Base-by-base conservation (phyloP, 2,113 vertebrate genomes). In the Oryzias javanicus region DNA sequence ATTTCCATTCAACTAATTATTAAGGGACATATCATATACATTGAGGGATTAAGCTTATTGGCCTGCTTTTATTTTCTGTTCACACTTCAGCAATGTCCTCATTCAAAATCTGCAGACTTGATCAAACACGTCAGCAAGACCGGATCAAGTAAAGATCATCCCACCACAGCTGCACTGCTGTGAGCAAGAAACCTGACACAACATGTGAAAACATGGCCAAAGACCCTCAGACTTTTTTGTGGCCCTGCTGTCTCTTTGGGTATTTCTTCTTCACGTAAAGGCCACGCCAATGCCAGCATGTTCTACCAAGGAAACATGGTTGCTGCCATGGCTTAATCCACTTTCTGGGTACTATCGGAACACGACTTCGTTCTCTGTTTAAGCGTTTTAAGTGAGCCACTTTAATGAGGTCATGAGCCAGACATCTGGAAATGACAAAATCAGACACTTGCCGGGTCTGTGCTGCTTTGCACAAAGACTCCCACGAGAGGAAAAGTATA, bases 341-440 rank as follows among this genome's bases (percentile, higher is more conserved):
- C 56, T 57, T 52, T 18, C 48, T 45, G 19, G 41, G 70, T 14
- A 58, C 75, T 68, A 73, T 27, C 19, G 53, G 66, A 47, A 51
- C 48, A 75, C 57, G 60, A 71, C 49, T 48, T 59, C 57, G 29
- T 70, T 58, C 64, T 76, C 48, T 60, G 53, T 47, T 82, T 65
- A 74, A 67, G 81, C 72, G 81, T 74, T 81, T 72, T 75, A 79
- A 74, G 64, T 86, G 83, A 88, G 86, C 89, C 88, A 88, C 73
- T 53, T 73, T 67, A 47, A 81, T 87, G 78, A 89, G 74, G 83
- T 90, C 87, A 90, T 81, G 70, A 78, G 68, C 74, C 72, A 84
- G 86, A 88, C 81, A 91, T 91, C 82, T 81, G 75, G 65, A 55
- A 83, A 90, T 89, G 85, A 88, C 83, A 84, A 88, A 89, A 88